Evolutionary conservation across 1,140 invertebrate genomes (phyloP).

Genomic region (Anoplophora glabripennis): DNA sequence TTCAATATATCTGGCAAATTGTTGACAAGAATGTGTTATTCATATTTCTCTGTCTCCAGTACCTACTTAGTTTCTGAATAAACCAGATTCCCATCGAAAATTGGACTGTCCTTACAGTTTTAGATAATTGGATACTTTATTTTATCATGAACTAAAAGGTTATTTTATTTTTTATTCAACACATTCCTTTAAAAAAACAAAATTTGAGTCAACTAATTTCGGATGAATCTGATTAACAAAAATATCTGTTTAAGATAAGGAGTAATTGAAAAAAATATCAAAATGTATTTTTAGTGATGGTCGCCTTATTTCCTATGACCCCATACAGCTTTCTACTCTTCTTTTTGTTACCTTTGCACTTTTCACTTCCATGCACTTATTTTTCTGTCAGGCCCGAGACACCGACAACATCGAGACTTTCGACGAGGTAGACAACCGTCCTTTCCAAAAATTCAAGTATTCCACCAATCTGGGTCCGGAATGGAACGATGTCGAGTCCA

Average conservation of each 20-base stretch:
- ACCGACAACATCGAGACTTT: slow-evolving; percentile 33
- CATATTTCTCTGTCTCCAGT: too few relatives aligned
- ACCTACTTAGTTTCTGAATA: too few relatives aligned
- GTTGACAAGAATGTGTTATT: too few relatives aligned
- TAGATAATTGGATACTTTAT: too few relatives aligned
- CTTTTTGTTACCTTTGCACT: slow-evolving; percentile 25
- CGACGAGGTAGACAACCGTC: slow-evolving; percentile 22
- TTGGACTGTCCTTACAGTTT: too few relatives aligned
- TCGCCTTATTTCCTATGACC: slow-evolving; percentile 4
- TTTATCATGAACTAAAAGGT: too few relatives aligned
- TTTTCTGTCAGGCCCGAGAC: slow-evolving; percentile 19
- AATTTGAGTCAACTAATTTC: too few relatives aligned
- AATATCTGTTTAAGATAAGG: slow-evolving; percentile 2
- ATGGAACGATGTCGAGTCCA: slow-evolving; percentile 21
- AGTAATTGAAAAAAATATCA: slow-evolving; percentile 10
- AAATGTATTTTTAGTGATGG: slow-evolving; percentile 9
- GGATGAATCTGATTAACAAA: too few relatives aligned
- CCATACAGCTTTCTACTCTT: slow-evolving; percentile 12
- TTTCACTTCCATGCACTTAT: slow-evolving; percentile 31
- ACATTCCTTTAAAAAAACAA: too few relatives aligned
- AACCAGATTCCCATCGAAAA: too few relatives aligned
- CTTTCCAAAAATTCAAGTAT: neutral
- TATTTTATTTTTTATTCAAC: too few relatives aligned
- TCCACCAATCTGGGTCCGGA: slow-evolving; percentile 10
- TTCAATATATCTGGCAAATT: too few relatives aligned